phyloP scores from a whole-genome alignment of 2,797 vertebrate species.

The Galaxias olidus region DNA sequence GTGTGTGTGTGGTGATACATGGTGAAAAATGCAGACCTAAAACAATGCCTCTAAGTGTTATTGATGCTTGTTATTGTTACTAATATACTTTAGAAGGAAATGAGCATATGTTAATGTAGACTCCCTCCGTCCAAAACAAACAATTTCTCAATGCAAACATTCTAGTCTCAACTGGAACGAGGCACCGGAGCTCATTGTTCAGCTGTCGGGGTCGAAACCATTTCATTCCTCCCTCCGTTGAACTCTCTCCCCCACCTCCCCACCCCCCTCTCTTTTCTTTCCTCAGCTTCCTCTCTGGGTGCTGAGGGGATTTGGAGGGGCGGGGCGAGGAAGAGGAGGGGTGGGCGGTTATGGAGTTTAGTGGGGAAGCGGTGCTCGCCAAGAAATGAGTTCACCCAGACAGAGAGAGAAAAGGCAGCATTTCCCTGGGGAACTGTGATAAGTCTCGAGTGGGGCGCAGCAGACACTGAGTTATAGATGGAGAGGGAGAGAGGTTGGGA shows the following conservation, averaged over 20 bases:
- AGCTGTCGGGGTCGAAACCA: slow-evolving; percentile 7
- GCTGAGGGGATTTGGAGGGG: slow-evolving; percentile 23
- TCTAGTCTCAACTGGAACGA: slow-evolving; percentile 28
- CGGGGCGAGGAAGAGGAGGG: neutral
- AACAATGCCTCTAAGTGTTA: slow-evolving; percentile 39
- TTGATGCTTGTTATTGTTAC: slow-evolving; percentile 44
- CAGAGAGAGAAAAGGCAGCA: slow-evolving; percentile 16
- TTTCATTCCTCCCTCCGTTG: slow-evolving; percentile 18
- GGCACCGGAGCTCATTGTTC: slow-evolving; percentile 26
- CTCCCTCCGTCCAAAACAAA: slow-evolving; percentile 40
- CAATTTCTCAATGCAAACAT: slow-evolving; percentile 22
- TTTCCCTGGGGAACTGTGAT: slow-evolving; percentile 59
- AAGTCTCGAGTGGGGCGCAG: slow-evolving; percentile 48
- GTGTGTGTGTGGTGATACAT: neutral
- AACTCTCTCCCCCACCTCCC: slow-evolving; percentile 4
- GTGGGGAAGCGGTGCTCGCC: slow-evolving; percentile 41
- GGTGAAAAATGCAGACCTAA: slow-evolving; percentile 14
- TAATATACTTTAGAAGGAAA: slow-evolving; percentile 44
- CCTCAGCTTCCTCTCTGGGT: slow-evolving; percentile 20
- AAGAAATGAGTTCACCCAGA: slow-evolving; percentile 62
- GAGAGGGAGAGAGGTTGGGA: slow-evolving; percentile 17
- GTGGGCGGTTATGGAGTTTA: slow-evolving; percentile 36
- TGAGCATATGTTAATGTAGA: slow-evolving; percentile 32
- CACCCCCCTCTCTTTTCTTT: slow-evolving; percentile 32
- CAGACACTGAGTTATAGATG: slow-evolving; percentile 34